Conservation (phyloP, 2,797 vertebrate species). For the Sitta carolinensis region DNA sequence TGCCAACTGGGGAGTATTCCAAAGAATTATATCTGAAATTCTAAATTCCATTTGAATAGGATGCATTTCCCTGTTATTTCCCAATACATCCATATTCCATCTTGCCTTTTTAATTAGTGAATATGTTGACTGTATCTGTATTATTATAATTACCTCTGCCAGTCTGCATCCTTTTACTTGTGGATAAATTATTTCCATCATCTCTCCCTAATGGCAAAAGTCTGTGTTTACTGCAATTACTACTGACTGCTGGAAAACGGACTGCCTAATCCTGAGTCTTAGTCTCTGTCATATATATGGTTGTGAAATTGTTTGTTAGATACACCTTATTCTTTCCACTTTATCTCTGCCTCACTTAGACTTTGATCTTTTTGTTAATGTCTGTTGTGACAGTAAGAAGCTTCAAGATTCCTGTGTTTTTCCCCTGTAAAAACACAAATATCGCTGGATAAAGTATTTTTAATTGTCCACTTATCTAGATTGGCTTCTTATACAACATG, state of each 20-base stretch:
- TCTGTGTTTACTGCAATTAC: slow-evolving; percentile 40
- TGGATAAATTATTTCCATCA: slow-evolving; percentile 41
- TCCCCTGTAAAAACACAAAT: neutral
- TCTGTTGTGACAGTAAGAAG: neutral
- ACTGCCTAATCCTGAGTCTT: neutral
- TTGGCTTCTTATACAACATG: neutral
- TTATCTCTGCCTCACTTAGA: neutral
- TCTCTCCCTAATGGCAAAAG: slow-evolving; percentile 39
- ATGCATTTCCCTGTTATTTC: slow-evolving; percentile 51
- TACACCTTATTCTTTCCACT: neutral
- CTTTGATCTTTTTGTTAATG: neutral
- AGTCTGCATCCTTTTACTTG: slow-evolving; percentile 49
- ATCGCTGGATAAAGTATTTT: neutral
- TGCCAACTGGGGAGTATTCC: slow-evolving; percentile 49
- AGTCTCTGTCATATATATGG: neutral
- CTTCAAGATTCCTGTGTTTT: neutral
- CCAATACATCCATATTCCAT: slow-evolving; percentile 49
- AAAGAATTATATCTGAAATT: slow-evolving; percentile 46
- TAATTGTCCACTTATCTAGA: neutral
- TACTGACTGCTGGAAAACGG: slow-evolving; percentile 17
- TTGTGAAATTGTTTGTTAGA: neutral
- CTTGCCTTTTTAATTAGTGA: slow-evolving; percentile 63
- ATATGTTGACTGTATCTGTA: slow-evolving; percentile 53
- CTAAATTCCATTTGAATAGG: slow-evolving; percentile 47
- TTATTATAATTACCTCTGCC: slow-evolving; percentile 41